These are phyloP conservation scores for Conus canariensis DNA, from an alignment of 2,888 invertebrate species.

Conservation along the genomic window DNA sequence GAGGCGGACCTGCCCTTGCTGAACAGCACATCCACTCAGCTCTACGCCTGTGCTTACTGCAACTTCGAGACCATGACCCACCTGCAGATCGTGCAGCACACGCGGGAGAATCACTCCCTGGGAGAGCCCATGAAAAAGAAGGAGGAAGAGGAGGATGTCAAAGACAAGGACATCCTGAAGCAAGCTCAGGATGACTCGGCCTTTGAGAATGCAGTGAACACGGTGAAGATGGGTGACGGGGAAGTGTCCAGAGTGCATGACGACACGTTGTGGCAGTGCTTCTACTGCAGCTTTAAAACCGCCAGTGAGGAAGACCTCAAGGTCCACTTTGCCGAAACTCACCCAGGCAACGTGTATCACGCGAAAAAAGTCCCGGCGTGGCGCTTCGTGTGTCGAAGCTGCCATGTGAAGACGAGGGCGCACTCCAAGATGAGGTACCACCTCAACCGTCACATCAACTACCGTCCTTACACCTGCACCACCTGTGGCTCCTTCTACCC, in stretches of 20 bases:
- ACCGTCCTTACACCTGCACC: conserved; percentile 55
- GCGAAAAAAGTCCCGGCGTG: conserved; percentile 48
- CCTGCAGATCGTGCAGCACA: conserved; percentile 50
- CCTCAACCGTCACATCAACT: conserved; percentile 56
- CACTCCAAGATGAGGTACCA: conserved; percentile 58
- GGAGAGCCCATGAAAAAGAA: conserved; percentile 27
- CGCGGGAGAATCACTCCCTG: conserved; percentile 45
- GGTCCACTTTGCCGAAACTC: conserved; percentile 44
- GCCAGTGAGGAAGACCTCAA: conserved; percentile 29
- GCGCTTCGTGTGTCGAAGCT: conserved; percentile 54
- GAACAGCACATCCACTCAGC: conserved; percentile 41
- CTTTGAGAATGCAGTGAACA: conserved; percentile 17
- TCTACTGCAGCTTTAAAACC: conserved; percentile 40
- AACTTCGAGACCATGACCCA: conserved; percentile 52
- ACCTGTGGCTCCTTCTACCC: conserved; percentile 53
- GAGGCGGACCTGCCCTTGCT: not conserved
- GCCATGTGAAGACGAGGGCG: conserved; percentile 54
- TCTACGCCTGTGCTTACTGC: conserved; percentile 53
- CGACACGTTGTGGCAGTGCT: conserved; percentile 36
- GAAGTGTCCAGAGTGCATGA: not conserved
- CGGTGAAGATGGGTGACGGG: conserved; percentile 12
- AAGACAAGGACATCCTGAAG: not conserved
- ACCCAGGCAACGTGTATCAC: conserved; percentile 42
- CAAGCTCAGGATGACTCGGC: not conserved
- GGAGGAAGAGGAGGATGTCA: not conserved